phyloP scores from a whole-genome alignment of 2,888 invertebrate species.

The Agriotes lineatus region DNA sequence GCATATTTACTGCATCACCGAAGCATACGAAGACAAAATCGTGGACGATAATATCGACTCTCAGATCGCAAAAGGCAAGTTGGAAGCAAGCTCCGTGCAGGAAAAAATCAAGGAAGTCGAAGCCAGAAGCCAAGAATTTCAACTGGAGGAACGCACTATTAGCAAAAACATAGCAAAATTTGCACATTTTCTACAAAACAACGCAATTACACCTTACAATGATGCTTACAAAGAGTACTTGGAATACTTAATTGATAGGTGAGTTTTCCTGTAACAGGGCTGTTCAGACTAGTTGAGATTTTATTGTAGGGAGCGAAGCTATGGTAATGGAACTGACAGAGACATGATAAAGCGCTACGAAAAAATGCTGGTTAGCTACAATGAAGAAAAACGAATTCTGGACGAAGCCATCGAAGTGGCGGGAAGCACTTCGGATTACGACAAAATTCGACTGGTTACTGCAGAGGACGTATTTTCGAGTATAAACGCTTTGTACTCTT shows the following conservation, averaged over 20 bases:
- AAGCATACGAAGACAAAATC: slow-evolving; percentile 52
- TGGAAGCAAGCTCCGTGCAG: slow-evolving; percentile 46
- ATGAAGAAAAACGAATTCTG: slow-evolving; percentile 45
- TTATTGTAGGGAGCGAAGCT: slow-evolving; percentile 44
- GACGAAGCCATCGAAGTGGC: slow-evolving; percentile 28
- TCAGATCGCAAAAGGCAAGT: slow-evolving; percentile 47
- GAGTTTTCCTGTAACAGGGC: slow-evolving; percentile 29
- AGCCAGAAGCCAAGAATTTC: slow-evolving; percentile 32
- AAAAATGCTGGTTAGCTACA: slow-evolving; percentile 42
- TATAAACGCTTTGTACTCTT: slow-evolving; percentile 38
- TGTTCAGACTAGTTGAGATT: neutral
- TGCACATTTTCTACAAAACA: slow-evolving; percentile 58
- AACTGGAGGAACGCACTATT: slow-evolving; percentile 54
- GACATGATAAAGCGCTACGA: slow-evolving; percentile 38
- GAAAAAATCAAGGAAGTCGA: neutral
- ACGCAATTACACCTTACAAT: slow-evolving; percentile 59
- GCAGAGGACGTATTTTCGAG: slow-evolving; percentile 32
- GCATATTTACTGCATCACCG: slow-evolving; percentile 61
- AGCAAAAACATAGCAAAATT: slow-evolving; percentile 57
- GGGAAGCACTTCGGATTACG: slow-evolving; percentile 1
- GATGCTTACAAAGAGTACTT: slow-evolving; percentile 59
- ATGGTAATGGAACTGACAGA: slow-evolving; percentile 26
- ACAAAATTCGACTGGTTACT: slow-evolving; percentile 25
- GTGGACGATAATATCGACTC: slow-evolving; percentile 52
- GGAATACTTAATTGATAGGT: slow-evolving; percentile 57